Conservation (phyloP, 2,797 vertebrate species). For the Pelobates cultripes region DNA sequence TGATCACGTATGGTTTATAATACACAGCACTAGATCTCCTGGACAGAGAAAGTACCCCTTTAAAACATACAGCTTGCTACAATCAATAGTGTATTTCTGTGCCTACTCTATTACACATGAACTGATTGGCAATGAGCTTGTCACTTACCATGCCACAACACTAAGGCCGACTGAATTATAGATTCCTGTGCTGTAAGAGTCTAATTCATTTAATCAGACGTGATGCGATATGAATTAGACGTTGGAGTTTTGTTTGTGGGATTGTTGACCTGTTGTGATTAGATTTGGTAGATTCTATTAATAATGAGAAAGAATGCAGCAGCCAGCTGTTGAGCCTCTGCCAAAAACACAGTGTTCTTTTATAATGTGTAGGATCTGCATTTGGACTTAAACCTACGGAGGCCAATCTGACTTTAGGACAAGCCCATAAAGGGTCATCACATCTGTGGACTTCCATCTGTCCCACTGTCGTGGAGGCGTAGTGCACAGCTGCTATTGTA, state of each 20-base stretch:
- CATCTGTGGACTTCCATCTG: conserved; percentile 47
- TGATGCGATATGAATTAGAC: conserved; percentile 33
- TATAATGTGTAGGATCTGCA: conserved; percentile 15
- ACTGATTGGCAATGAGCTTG: too few species aligned
- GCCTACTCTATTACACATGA: too few species aligned
- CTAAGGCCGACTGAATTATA: not conserved
- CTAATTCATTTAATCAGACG: conserved; percentile 27
- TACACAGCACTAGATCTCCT: too few species aligned
- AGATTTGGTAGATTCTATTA: conserved; percentile 41
- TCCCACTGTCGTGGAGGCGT: conserved; percentile 29
- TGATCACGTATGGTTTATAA: too few species aligned
- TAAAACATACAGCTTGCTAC: too few species aligned
- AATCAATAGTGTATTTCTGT: too few species aligned
- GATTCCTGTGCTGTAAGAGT: conserved; percentile 25
- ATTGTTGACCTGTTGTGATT: conserved; percentile 36
- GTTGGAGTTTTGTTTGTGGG: conserved; percentile 25
- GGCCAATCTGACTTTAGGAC: conserved; percentile 20
- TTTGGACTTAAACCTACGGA: conserved; percentile 22
- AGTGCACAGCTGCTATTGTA: conserved; percentile 36
- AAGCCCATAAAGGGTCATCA: conserved; percentile 21
- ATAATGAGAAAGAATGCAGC: conserved; percentile 28
- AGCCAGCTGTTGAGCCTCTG: conserved; percentile 8
- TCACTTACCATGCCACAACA: not conserved
- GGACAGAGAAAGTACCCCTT: too few species aligned
- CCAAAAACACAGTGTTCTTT: conserved; percentile 14